A percentile compares a stretch with the other conserved stretches of the same genome.
phyloP scores from a whole-genome alignment of 30 jellyfish, hydroid and myxozoan genomes.

The Hydractinia echinata region DNA sequence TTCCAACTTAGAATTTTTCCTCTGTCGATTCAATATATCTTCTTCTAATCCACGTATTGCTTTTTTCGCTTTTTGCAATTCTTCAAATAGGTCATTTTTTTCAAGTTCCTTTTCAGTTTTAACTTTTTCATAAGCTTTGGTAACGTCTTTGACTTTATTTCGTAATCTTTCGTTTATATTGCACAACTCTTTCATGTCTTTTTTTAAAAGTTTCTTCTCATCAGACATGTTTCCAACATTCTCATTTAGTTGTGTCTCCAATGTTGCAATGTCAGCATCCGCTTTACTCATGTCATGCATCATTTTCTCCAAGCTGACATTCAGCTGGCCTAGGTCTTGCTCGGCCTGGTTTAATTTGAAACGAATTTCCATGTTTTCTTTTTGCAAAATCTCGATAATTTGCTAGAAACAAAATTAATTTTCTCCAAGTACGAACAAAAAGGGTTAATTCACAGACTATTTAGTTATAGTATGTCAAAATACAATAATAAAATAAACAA shows the following conservation, averaged over 20 bases:
- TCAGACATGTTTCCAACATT: conserved; percentile 26
- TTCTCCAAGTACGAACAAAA: too few species aligned
- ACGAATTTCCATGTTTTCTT: not conserved
- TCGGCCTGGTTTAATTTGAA: conserved; percentile 23
- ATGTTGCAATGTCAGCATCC: conserved; percentile 13
- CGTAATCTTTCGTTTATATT: conserved; percentile 60
- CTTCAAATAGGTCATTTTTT: not conserved
- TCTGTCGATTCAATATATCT: conserved; percentile 50
- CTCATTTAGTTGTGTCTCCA: conserved; percentile 12
- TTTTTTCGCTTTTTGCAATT: conserved; percentile 35
- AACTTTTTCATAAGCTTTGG: conserved; percentile 43
- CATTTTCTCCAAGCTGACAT: conserved; percentile 14
- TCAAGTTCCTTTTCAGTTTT: conserved; percentile 37
- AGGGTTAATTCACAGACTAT: too few species aligned
- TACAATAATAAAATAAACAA: too few species aligned
- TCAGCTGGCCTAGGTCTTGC: conserved; percentile 29
- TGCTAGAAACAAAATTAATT: not conserved
- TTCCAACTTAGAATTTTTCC: conserved; percentile 15
- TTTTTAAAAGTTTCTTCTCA: conserved; percentile 46
- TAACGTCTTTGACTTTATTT: conserved; percentile 50
- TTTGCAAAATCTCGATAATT: not conserved
- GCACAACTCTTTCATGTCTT: conserved; percentile 58
- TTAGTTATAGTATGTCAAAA: too few species aligned
- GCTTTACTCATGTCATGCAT: conserved; percentile 21
- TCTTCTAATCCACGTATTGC: conserved; percentile 14